Base-by-base conservation (phyloP, 2,888 invertebrate species). In the Antitype chi region DNA sequence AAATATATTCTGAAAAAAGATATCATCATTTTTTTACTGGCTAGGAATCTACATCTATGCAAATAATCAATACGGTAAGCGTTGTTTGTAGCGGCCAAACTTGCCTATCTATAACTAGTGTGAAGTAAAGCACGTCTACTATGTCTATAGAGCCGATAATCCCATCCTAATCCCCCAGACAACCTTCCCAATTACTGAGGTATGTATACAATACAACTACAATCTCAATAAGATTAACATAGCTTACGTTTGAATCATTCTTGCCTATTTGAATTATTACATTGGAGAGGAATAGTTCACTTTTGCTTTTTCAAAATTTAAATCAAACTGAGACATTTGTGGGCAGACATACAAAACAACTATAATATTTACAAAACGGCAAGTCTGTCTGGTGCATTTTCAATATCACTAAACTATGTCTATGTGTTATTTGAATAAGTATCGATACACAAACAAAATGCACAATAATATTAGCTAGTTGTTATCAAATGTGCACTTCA, bases 401-500 rank as follows among this genome's bases (percentile, higher is more conserved):
- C 20, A n/a, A 47, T 53, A 28, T 23, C 20, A n/a, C 52, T 47
- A 47, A 62, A 62, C 49, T 32, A 69, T 6, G 47, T 62, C 25
- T 47, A 13, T 15, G n/a, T 69, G 20, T 57, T 62, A 49, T 63
- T 47, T 57, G n/a, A 53, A 52, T 25, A 60, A 11, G n/a, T 60
- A 60, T 52, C 47, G 23, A 70, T 74, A 63, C 52, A 70, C 25
- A 71, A 78, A 69, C 13, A 75, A 80, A 38, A 70, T 53, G 55
- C 53, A 74, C 68, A 83, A 57, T 69, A 76, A 70, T 67, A 71
- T 62, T 85, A 74, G 59, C 25, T 62, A 32, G 32, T 32, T 52
- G 20, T 53, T 71, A 76, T 57, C 76, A 60, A 43, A 59, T 6
- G 55, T 64, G 52, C 53, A 43, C 32, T 57, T 59, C 38, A 43